Conservation (phyloP, 2,113 vertebrate species). For the Oncorhynchus masou region DNA sequence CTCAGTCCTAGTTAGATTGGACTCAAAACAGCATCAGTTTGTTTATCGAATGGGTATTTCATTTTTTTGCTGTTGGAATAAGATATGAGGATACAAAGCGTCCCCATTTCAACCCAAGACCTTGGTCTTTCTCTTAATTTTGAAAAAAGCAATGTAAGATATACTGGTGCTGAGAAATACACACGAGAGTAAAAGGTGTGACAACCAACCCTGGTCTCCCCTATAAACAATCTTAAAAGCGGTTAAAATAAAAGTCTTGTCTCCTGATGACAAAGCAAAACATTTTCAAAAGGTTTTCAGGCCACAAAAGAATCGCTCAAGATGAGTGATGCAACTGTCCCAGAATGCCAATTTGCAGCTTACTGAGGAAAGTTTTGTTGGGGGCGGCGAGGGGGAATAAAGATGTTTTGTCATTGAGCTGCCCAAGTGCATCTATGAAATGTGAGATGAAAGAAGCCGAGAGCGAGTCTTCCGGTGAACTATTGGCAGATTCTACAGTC, state of each 20-base stretch:
- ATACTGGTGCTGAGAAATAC: too few species aligned
- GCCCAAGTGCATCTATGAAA: conserved; percentile 63
- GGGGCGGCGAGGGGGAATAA: conserved; percentile 45
- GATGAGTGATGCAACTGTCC: conserved; percentile 57
- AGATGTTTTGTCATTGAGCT: conserved; percentile 70
- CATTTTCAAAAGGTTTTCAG: conserved; percentile 67
- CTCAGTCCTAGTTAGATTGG: too few species aligned
- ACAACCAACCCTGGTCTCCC: background rate
- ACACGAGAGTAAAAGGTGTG: too few species aligned
- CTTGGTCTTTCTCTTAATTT: too few species aligned
- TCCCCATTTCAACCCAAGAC: too few species aligned
- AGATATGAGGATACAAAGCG: too few species aligned
- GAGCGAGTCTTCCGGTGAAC: conserved; percentile 52
- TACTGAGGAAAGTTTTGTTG: conserved; percentile 47
- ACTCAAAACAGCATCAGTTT: too few species aligned
- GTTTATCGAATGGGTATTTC: too few species aligned
- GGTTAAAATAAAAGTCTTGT: conserved; percentile 41
- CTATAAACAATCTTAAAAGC: conserved; percentile 35
- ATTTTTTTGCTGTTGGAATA: too few species aligned
- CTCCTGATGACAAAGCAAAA: conserved; percentile 56
- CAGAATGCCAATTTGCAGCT: conserved; percentile 69
- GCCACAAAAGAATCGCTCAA: conserved; percentile 55
- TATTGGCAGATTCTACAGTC: conserved; percentile 36
- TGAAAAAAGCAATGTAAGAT: too few species aligned
- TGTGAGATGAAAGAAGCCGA: conserved; percentile 57